Base-by-base conservation (phyloP, 2,888 invertebrate genomes). In the Archips crataeganus region DNA sequence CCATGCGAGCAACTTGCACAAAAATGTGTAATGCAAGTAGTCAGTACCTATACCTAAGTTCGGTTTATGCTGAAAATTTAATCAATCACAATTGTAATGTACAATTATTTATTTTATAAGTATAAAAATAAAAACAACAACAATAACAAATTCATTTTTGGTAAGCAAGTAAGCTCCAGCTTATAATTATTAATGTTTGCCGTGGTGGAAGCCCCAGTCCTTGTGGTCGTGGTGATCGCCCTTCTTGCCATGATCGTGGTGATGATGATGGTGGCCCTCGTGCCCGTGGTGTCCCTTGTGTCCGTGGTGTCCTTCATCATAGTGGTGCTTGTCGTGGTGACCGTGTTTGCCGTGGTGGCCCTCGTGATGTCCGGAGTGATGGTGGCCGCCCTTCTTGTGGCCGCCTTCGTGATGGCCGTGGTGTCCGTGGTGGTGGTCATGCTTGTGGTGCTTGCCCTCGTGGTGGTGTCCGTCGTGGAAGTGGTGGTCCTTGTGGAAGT, bases 391-490 rank as follows among this genome's bases (percentile, higher is more conserved):
- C 94, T 98, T 97, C 93, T 97, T 97, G 91, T 97, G 97, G 79
- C 96, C 96, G 36, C 97, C 97, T 75, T 96, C 96, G 80, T 97
- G 96, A 84, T 96, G 95, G 79, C 95, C 96, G 74, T 96, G 96
- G 83, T 97, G 96, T 72, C 96, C 96, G 86, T 97, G 96, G 85
- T 96, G 96, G 82, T 97, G 96, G 8, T 96, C 97, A 82, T 97
- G 96, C 85, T 98, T 98, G 87, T 96, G 96, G 88, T 98, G 97
- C 83, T 97, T 96, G 74, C 98, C 98, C 61, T 97, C 97, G 84
- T 97, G 96, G 88, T 98, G 97, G 85, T 96, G 96, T 82, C 98
- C 97, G 84, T 98, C 98, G 87, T 98, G 98, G 95, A 98, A 98
- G 94, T 97, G 97, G 86, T 97, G 97, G 84, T 97, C 97, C 93